Conservation (phyloP, 2,888 invertebrate genomes). For the Cataglyphis altisquamis region DNA sequence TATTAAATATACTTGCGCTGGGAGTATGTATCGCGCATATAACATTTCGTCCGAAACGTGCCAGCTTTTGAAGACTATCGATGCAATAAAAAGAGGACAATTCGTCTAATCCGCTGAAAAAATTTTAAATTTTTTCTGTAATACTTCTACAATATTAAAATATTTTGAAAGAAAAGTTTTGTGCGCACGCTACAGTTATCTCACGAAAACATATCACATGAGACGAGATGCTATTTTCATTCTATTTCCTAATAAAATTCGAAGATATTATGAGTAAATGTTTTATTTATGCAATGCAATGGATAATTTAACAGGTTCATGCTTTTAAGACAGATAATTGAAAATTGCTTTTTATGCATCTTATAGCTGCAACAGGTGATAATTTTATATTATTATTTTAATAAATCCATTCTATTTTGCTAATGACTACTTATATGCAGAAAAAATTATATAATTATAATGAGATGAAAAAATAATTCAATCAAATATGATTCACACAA, state of each 20-base stretch:
- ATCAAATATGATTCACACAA: not conserved
- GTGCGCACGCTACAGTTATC: not conserved
- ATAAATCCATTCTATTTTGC: too few relatives aligned
- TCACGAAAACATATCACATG: not conserved
- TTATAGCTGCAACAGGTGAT: not conserved
- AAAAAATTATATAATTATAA: not conserved
- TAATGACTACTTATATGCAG: not conserved
- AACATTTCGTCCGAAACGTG: conserved; percentile 95
- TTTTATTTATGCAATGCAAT: not conserved
- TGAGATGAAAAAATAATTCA: too few relatives aligned
- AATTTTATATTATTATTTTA: not conserved
- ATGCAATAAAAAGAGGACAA: conserved; percentile 96
- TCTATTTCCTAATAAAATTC: not conserved
- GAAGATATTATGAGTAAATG: not conserved
- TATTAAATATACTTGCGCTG: conserved; percentile 95
- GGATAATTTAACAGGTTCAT: not conserved
- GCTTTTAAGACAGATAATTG: not conserved
- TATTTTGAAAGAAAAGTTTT: not conserved
- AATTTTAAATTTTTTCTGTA: conserved; percentile 8
- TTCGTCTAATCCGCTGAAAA: conserved; percentile 94
- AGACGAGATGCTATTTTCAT: not conserved
- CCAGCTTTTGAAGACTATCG: conserved; percentile 93
- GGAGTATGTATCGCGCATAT: conserved; percentile 99
- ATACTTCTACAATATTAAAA: not conserved
- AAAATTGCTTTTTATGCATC: not conserved